Evolutionary conservation across 2,797 vertebrate species (phyloP).

Genomic region (Rhinatrema bivittatum): DNA sequence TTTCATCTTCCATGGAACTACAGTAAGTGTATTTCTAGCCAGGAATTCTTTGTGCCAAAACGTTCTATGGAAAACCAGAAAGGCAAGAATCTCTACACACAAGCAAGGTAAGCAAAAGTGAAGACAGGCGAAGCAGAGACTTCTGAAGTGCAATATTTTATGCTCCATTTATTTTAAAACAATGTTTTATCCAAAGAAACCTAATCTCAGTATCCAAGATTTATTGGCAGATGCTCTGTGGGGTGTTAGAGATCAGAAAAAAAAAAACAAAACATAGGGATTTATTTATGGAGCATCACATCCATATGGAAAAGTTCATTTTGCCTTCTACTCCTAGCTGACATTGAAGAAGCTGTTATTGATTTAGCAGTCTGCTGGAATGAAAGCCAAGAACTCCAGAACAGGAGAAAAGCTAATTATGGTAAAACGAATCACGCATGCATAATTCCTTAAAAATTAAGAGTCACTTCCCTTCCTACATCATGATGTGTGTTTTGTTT

Average conservation of each 20-base stretch:
- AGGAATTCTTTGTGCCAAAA: not conserved
- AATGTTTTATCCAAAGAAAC: constrained; percentile 1
- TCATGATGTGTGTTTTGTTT: constrained; percentile 13
- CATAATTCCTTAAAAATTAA: constrained; percentile 31
- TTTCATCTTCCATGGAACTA: too few species aligned
- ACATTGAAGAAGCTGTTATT: constrained; percentile 26
- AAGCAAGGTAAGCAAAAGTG: not conserved
- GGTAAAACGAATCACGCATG: constrained; percentile 33
- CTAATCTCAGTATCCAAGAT: constrained; percentile 23
- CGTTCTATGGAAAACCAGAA: not conserved
- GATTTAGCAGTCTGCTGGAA: constrained; percentile 37
- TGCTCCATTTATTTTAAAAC: constrained; percentile 14
- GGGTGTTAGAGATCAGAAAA: constrained; percentile 27
- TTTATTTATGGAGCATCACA: constrained; percentile 46
- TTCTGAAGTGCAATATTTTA: not conserved
- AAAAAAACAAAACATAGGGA: constrained; percentile 5
- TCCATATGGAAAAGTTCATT: constrained; percentile 45
- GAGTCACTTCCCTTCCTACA: constrained; percentile 20
- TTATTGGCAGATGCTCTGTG: constrained; percentile 24
- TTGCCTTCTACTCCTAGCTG: constrained; percentile 31
- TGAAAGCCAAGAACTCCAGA: constrained; percentile 12
- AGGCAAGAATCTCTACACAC: not conserved
- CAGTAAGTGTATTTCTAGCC: not conserved
- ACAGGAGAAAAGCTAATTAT: constrained; percentile 37
- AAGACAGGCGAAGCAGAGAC: not conserved